phyloP scores from a whole-genome alignment of 2,888 invertebrate species.

The Parnassius apollo region DNA sequence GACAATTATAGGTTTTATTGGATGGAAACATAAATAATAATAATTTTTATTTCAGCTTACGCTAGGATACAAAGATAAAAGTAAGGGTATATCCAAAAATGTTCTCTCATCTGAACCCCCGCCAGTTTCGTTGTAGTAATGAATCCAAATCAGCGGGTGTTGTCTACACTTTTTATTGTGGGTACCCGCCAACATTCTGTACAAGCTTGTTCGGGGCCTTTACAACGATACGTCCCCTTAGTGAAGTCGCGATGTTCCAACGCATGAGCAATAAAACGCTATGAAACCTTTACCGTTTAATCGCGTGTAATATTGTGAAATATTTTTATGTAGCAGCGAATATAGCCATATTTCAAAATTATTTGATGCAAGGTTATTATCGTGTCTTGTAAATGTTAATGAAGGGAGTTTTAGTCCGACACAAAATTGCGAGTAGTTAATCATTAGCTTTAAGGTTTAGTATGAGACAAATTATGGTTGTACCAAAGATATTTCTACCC shows the following conservation, averaged over 20 bases:
- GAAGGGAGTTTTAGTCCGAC: slow-evolving; percentile 5
- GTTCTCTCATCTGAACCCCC: slow-evolving; percentile 12
- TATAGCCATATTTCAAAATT: slow-evolving; percentile 13
- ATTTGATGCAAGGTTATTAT: slow-evolving; percentile 20
- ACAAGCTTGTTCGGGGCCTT: slow-evolving; percentile 13
- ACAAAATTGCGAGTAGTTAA: background rate
- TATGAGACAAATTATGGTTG: too few species aligned
- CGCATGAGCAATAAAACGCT: slow-evolving; percentile 18
- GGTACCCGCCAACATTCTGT: slow-evolving; percentile 12
- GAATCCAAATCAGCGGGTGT: slow-evolving; percentile 25
- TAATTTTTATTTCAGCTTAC: too few species aligned
- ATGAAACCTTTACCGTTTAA: slow-evolving; percentile 23
- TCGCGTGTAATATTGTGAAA: slow-evolving; percentile 21
- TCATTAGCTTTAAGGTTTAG: too few species aligned
- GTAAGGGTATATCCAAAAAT: background rate
- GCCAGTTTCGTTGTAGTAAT: slow-evolving; percentile 20
- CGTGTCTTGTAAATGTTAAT: slow-evolving; percentile 21
- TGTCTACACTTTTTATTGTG: slow-evolving; percentile 24
- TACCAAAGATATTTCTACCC: too few species aligned
- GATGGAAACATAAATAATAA: too few species aligned
- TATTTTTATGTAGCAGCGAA: slow-evolving; percentile 9
- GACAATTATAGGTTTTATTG: too few species aligned
- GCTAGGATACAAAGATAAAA: background rate
- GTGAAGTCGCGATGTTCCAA: slow-evolving; percentile 16
- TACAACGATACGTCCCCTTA: slow-evolving; percentile 11